Evolutionary conservation across 2,888 invertebrate genomes (phyloP).

Genomic region (Plebejus anna): DNA sequence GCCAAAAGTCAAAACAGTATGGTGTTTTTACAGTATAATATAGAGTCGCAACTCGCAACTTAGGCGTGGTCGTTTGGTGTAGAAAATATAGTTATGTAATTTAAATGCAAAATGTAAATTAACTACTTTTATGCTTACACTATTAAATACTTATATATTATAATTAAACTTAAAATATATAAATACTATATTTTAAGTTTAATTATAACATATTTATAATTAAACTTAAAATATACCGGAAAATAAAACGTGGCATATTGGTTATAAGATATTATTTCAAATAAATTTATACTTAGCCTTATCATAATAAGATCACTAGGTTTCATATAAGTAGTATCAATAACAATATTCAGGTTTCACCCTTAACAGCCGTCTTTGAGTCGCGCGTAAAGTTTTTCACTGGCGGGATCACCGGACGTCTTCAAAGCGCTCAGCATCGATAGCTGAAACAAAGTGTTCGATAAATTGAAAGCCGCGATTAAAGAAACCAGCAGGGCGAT

Average conservation of each 20-base stretch:
- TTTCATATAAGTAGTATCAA: not conserved
- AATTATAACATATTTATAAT: no score
- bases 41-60: no score
- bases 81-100: not conserved
- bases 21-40: no score
- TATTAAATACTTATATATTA: no score
- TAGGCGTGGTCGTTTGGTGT: no score
- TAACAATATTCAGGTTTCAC: not conserved
- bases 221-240: not conserved
- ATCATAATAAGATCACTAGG: not conserved
- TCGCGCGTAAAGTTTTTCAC: conserved; percentile 23
- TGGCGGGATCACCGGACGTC: conserved; percentile 45
- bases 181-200: no score
- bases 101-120: not conserved
- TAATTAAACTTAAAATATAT: not conserved
- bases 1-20: no score
- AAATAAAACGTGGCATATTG: not conserved
- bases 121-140: no score
- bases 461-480: not conserved
- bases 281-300: conserved; percentile 9
- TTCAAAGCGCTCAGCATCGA: conserved; percentile 53
- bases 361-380: conserved; percentile 8
- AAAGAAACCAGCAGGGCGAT: no score
- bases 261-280: not conserved
- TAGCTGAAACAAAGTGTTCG: conserved; percentile 54